Conservation (phyloP, 2,113 vertebrate species). For the Protomyctophum bolini region DNA sequence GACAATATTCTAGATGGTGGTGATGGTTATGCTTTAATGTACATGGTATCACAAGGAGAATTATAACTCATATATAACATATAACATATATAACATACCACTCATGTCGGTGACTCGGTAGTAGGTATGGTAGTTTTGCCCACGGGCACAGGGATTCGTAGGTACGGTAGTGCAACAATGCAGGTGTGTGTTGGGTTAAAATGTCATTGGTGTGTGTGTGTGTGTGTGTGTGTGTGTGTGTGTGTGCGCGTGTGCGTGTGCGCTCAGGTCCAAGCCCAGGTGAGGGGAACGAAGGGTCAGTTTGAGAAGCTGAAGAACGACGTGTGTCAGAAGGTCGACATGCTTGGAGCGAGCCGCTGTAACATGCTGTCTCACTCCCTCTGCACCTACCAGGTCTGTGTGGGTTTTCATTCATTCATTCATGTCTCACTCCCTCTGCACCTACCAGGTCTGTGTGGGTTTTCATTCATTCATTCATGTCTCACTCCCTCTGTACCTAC, state of each 20-base stretch:
- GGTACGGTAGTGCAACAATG: too few relatives aligned
- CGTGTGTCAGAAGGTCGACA: conserved; percentile 85
- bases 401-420: background rate
- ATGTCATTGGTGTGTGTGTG: background rate
- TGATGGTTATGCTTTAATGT: too few relatives aligned
- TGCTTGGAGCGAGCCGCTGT: conserved; percentile 84
- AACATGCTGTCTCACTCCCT: conserved; percentile 86
- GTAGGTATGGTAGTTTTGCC: too few relatives aligned
- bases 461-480: conserved; percentile 51
- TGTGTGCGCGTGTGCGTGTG: conserved; percentile 5
- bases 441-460: conserved; percentile 73
- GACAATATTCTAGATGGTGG: too few relatives aligned
- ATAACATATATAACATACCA: too few relatives aligned
- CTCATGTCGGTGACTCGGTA: too few relatives aligned
- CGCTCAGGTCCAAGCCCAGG: conserved; percentile 81
- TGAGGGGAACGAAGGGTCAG: conserved; percentile 80
- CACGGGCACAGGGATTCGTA: too few relatives aligned
- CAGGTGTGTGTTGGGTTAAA: too few relatives aligned
- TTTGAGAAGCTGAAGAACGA: conserved; percentile 88
- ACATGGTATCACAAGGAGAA: too few relatives aligned
- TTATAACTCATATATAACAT: too few relatives aligned
- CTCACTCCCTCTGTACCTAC: conserved; percentile 82
- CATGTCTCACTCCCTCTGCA: conserved; percentile 84
- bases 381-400: conserved; percentile 77
- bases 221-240: background rate